phyloP scores from a whole-genome alignment of 2,888 invertebrate genomes.

The Thereva nobilitata region DNA sequence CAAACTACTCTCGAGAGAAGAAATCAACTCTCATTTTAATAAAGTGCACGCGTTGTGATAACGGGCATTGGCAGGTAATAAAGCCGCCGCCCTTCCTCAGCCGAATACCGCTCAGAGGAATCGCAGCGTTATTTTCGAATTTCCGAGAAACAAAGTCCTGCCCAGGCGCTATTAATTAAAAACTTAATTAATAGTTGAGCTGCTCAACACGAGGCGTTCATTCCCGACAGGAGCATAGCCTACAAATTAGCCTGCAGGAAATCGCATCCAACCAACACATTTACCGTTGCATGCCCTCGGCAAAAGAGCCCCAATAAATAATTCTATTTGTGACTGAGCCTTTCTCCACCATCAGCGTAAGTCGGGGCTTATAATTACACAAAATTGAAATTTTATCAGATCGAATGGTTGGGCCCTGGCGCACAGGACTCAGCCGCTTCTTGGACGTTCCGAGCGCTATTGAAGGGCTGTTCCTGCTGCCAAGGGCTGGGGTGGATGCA shows the following conservation, averaged over 20 bases:
- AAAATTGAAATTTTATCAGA: conserved; percentile 36
- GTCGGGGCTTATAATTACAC: conserved; percentile 26
- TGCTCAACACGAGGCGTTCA: conserved; percentile 21
- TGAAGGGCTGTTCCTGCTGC: neutral
- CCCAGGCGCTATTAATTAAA: conserved; percentile 34
- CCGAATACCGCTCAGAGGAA: too few species aligned
- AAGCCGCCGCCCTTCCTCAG: too few species aligned
- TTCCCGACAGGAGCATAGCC: conserved; percentile 5
- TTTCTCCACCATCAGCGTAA: conserved; percentile 12
- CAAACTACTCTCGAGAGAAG: too few species aligned
- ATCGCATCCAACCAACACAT: conserved; percentile 26
- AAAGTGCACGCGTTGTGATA: too few species aligned
- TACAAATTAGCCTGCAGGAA: conserved; percentile 30
- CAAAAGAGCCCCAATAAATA: conserved; percentile 26
- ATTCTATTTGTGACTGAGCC: conserved; percentile 29
- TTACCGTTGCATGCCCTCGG: conserved; percentile 26
- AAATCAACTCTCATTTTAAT: too few species aligned
- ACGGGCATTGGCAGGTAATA: too few species aligned
- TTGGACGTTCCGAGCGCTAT: neutral
- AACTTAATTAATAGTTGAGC: conserved; percentile 34
- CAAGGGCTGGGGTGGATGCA: neutral
- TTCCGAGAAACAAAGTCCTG: conserved; percentile 21
- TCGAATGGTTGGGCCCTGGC: neutral
- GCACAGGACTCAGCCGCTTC: too few species aligned
- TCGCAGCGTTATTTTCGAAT: conserved; percentile 2